Base-by-base conservation (phyloP, 2,113 vertebrate genomes). In the human region DNA sequence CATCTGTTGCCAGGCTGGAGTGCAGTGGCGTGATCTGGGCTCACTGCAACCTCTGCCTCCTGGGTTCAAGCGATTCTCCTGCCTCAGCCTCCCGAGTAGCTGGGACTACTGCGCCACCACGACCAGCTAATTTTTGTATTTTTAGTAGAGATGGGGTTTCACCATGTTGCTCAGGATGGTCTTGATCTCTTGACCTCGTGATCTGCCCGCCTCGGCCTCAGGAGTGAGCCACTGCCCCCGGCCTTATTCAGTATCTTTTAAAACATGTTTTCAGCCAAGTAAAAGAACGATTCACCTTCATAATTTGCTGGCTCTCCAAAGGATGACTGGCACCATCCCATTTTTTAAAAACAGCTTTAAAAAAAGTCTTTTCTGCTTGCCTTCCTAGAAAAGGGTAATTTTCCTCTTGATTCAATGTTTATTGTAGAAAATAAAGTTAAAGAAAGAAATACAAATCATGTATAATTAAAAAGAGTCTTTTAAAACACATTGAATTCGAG, bases 351-450 rank as follows among this genome's bases (percentile, higher is more conserved):
- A 68, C 14, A 68, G 66, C 66, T 68, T 68, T 68, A n/a, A 78
- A 68, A 73, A 70, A 64, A 16, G 23, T 27, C 32, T 59, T 48
- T 50, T 75, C 72, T 90, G 78, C 45, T 93, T 82, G 89, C 30
- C 68, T 90, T 73, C n/a, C 72, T 35, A 83, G 79, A 94, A 91
- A 82, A 91, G 6, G 16, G 35, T 23, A 87, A n/a, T 59, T 89
- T 88, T 72, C 73, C 88, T 95, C 17, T 92, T 72, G 48, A 96
- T 59, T 76, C 73, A 70, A 59, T 66, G 88, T 80, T 94, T 78
- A 88, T 55, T 73, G 73, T 23, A 93, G 75, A 94, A 96, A 93
- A 87, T 38, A 89, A 85, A 68, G 75, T 40, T 45, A 76, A 95
- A 73, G 50, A 40, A 91, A 95, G 48, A 93, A 91, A 88, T 66